phyloP scores from a whole-genome alignment of 2,888 invertebrate genomes.

The Andrena flavipes region DNA sequence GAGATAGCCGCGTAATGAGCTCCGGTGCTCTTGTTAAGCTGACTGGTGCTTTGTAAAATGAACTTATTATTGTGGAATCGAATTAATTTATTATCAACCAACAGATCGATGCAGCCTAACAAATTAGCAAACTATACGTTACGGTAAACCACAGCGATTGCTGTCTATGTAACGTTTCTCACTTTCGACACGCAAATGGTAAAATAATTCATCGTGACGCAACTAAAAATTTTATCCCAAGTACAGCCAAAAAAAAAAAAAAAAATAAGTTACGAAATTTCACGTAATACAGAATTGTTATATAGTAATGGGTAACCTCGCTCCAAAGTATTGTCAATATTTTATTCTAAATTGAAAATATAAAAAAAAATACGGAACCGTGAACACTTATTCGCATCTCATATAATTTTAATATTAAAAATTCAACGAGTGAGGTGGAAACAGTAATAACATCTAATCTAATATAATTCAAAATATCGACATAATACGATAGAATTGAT shows the following conservation, averaged over 20 bases:
- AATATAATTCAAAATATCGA: not conserved
- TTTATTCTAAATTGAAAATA: too few relatives aligned
- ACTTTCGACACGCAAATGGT: not conserved
- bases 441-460: not conserved
- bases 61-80: constrained; percentile 64
- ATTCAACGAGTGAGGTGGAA: not conserved
- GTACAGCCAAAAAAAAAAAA: not conserved
- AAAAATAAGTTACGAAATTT: not conserved
- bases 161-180: not conserved
- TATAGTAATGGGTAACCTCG: too few relatives aligned
- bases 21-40: constrained; percentile 56
- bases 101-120: constrained; percentile 21
- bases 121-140: constrained; percentile 19
- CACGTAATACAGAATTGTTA: too few relatives aligned
- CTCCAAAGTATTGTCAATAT: too few relatives aligned
- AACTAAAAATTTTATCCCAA: not conserved
- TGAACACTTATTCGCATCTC: not conserved
- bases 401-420: not conserved
- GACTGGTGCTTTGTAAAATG: constrained; percentile 62
- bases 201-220: not conserved
- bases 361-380: too few relatives aligned
- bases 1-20: constrained; percentile 83
- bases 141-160: not conserved
- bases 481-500: not conserved
- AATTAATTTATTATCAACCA: constrained; percentile 49